Evolutionary conservation across 2,797 vertebrate genomes (phyloP), one percentile per base, ranked within the genome.

Genomic region (Tarsius wallacei): DNA sequence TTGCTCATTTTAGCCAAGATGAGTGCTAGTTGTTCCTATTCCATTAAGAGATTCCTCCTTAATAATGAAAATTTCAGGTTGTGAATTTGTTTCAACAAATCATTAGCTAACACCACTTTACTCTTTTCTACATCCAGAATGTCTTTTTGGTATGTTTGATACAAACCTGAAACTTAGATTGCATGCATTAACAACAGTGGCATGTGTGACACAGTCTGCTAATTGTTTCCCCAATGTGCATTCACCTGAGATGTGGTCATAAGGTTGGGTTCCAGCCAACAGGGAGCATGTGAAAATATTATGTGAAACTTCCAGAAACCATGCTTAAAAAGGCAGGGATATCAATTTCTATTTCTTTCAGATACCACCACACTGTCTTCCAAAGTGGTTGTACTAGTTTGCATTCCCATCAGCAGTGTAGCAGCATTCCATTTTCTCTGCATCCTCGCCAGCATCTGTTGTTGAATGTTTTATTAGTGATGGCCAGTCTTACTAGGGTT

Each of bases 191-290:
- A 4, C 55, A 13, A 7, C 17, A 47, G 13, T 1, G 36, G 13
- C 1, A 3, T 16, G n/a, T 22, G n/a, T 42, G 42, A 13, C n/a
- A 26, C 1, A n/a, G 14, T 57, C 28, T 19, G 28, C 24, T 31
- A 31, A 33, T 19, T 0, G 1, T 21, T 47, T 9, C 28, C 19
- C 24, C 2, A n/a, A 22, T 31, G 42, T n/a, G 80, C 24, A 42
- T 5, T 51, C 3, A 21, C 80, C 7, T 3, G 24, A 42, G 17
- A 28, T 2, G 6, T 0, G 3, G 53, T 61, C n/a, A 12, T 21
- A 36, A 78, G 51, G 33, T 59, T 26, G 14, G 24, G n/a, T 59
- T 42, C 42, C 31, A 61, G 70, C 36, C 87, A 31, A 3, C 1
- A 42, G 5, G 4, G 63, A 83, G 59, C 19, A 49, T n/a, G 53